These are phyloP conservation scores for Ammospiza maritima DNA, from an alignment of 2,797 vertebrate species.

Conservation along the genomic window DNA sequence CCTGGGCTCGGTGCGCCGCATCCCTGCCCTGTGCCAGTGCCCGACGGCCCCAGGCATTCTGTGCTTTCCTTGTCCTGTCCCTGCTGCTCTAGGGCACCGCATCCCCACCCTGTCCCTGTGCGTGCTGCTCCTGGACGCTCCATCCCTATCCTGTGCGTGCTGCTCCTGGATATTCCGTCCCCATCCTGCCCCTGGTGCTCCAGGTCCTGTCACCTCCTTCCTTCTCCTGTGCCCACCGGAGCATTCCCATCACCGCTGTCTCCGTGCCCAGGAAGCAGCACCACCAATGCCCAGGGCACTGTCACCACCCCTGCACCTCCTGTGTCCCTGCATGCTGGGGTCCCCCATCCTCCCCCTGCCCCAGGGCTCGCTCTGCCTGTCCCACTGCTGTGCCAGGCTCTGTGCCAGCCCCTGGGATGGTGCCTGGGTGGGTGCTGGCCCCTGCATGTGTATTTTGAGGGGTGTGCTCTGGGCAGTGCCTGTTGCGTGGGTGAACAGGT, in stretches of 20 bases:
- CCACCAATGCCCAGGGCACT: accelerated
- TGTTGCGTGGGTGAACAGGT: accelerated
- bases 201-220: no score
- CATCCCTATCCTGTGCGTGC: not conserved
- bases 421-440: not conserved
- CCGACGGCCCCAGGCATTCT: not conserved
- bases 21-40: not conserved
- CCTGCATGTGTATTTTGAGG: not conserved
- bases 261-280: not conserved
- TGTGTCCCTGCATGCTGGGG: accelerated
- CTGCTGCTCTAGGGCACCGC: not conserved
- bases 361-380: accelerated
- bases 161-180: not conserved
- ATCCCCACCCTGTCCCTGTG: not conserved
- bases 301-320: accelerated
- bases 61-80: no score
- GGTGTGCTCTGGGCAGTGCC: not conserved
- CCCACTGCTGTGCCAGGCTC: accelerated
- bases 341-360: accelerated
- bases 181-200: not conserved
- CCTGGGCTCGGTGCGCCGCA: not conserved
- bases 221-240: not conserved
- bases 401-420: not conserved
- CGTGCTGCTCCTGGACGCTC: not conserved
- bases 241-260: accelerated